These are phyloP conservation scores for Gracilinanus agilis DNA, from an alignment of 2,113 vertebrate genomes.

Conservation along the genomic window DNA sequence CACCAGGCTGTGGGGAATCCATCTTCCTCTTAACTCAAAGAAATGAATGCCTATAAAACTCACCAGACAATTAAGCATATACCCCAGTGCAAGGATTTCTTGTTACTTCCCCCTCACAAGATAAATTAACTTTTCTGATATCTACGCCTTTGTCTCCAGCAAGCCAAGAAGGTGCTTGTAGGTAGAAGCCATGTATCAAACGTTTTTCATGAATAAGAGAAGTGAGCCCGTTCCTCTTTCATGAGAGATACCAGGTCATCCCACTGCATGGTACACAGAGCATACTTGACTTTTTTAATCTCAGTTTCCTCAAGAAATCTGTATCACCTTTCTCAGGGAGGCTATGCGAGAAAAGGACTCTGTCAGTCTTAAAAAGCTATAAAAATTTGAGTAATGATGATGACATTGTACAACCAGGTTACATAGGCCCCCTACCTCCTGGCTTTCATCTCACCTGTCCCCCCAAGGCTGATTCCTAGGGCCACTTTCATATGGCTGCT, in stretches of 20 bases:
- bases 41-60: not conserved
- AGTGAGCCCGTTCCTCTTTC: not conserved
- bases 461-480: not conserved
- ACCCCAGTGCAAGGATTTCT: not conserved
- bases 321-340: not conserved
- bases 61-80: not conserved
- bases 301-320: not conserved
- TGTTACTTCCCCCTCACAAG: not conserved
- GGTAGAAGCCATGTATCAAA: not conserved
- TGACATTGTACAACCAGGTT: not conserved
- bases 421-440: not conserved
- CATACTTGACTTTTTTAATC: not conserved
- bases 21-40: not conserved
- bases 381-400: not conserved
- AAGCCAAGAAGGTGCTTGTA: too few species aligned
- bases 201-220: not conserved
- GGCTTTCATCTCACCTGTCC: not conserved
- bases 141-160: not conserved
- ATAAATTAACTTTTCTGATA: not conserved
- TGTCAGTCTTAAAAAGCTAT: not conserved
- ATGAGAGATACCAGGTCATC: not conserved
- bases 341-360: not conserved
- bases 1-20: not conserved
- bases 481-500: not conserved
- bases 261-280: not conserved